Conservation (phyloP, 2,888 invertebrate species). For the Mesorhabditis spiculigera region DNA sequence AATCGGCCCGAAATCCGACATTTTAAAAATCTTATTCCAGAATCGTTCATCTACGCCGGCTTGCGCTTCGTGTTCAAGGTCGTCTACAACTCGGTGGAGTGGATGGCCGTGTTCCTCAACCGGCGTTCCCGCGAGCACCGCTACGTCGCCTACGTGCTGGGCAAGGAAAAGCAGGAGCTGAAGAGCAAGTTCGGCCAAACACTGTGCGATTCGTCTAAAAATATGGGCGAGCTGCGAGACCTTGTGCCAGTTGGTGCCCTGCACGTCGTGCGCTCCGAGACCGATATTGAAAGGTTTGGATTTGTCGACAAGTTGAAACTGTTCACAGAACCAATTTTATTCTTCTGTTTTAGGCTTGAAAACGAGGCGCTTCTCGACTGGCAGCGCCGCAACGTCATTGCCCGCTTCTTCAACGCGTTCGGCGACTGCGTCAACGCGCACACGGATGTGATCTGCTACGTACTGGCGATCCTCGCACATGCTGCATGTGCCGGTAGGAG, state of each 20-base stretch:
- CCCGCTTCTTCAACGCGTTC: constrained; percentile 46
- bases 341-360: constrained; percentile 37
- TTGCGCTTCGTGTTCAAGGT: constrained; percentile 30
- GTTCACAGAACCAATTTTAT: neutral
- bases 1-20: too few species aligned
- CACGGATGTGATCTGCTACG: constrained; percentile 86
- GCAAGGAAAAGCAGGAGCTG: constrained; percentile 80
- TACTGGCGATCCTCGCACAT: constrained; percentile 90
- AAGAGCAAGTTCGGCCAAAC: constrained; percentile 64
- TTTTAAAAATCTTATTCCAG: neutral
- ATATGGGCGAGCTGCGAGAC: constrained; percentile 39
- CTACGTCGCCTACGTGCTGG: constrained; percentile 83
- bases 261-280: constrained; percentile 46
- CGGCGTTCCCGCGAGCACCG: constrained; percentile 80
- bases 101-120: constrained; percentile 29
- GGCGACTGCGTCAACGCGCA: constrained; percentile 53
- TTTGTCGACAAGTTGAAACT: constrained; percentile 7
- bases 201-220: constrained; percentile 31
- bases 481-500: constrained; percentile 62
- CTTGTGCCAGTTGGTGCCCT: constrained; percentile 44
- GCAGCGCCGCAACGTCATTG: constrained; percentile 52
- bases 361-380: constrained; percentile 50
- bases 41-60: constrained; percentile 21
- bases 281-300: constrained; percentile 45
- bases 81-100: constrained; percentile 23